Base-by-base conservation (phyloP, 2,797 vertebrate species). In the Girardinus metallicus region DNA sequence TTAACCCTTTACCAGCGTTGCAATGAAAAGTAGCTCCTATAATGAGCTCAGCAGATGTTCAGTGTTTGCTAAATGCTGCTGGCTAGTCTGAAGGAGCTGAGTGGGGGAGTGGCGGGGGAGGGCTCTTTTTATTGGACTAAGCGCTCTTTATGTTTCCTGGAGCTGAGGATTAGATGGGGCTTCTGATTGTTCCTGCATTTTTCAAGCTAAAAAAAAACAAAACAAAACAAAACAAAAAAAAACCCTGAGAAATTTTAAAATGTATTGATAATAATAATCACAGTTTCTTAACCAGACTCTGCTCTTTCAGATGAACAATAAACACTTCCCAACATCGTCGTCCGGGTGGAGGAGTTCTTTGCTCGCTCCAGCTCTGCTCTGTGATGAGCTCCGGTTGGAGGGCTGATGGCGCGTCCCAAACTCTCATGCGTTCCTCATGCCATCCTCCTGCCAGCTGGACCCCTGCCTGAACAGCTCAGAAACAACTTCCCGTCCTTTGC, bases 391-490 rank as follows among this genome's bases (percentile, higher is more conserved):
- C 84, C 78, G 77, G 26, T 77, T 80, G 76, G 72, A 80, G 81
- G 84, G 82, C 74, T 79, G 49, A 75, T 68, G 78, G 77, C 70
- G 72, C 73, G 82, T 85, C 87, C 77, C 77, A 83, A 81, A 80
- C 75, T 70, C 64, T 80, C 76, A 34, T 60, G 75, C 84, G 91
- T 93, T 90, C 88, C 86, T 88, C 57, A 11, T 82, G 34, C 81
- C 83, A 79, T 80, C 75, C 13, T 41, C 36, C 78, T 78, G 90
- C 93, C 86, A 90, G 83, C 77, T 94, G 92, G 90, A 86, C 0
- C 44, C 51, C 68, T 31, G 83, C 85, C 87, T 60, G 39, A 80
- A 26, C 1, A 55, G 72, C 75, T 89, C 79, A 85, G 84, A 89
- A 86, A 85, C 74, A 84, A 87, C 86, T 82, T 83, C 83, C 89